Base-by-base conservation (phyloP, 2,797 vertebrate genomes). In the Alcedo atthis region DNA sequence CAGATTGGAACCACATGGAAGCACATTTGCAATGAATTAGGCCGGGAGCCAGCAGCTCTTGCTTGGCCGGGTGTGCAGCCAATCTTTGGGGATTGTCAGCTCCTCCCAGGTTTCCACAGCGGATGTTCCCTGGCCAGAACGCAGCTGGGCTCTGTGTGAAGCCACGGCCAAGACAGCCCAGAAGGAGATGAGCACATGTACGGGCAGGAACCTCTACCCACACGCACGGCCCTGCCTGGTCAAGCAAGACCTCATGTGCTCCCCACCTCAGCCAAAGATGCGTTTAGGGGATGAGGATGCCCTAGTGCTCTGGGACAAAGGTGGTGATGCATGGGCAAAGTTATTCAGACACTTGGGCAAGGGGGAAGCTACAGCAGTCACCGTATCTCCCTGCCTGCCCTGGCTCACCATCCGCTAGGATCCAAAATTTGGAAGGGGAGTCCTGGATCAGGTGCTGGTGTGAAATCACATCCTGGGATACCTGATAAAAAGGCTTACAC, bases 51-150 rank as follows among this genome's bases (percentile, higher is more conserved):
- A 97, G 96, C 87, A 90, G 87, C 21, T 85, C 95, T 96, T 93
- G 87, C 96, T 97, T 92, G 97, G 97, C 97, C 61, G 95, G 88
- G 58, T 95, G 96, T 78, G 92, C 71, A 96, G 95, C 89, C 95
- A 92, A 91, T 96, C 97, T 97, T 96, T 57, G 89, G 97, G 96
- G 96, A 97, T 97, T 95, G 96, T 96, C 96, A 96, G 95, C 97
- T 97, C 97, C 97, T 97, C 97, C 97, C 96, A 90, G 85, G 92
- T 97, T 97, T 97, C 97, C 97, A 96, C 96, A 96, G 98, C 98
- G 98, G 98, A 99, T 98, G 98, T 98, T 98, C 98, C 98, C 98
- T 92, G 98, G 98, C 98, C 98, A 97, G 97, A 92, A 93, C 94
- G 64, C 98, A 98, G 98, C 98, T 99, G 98, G 98, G 98, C 98